Base-by-base conservation (phyloP, 2,113 vertebrate genomes). In the Cololabis saira region DNA sequence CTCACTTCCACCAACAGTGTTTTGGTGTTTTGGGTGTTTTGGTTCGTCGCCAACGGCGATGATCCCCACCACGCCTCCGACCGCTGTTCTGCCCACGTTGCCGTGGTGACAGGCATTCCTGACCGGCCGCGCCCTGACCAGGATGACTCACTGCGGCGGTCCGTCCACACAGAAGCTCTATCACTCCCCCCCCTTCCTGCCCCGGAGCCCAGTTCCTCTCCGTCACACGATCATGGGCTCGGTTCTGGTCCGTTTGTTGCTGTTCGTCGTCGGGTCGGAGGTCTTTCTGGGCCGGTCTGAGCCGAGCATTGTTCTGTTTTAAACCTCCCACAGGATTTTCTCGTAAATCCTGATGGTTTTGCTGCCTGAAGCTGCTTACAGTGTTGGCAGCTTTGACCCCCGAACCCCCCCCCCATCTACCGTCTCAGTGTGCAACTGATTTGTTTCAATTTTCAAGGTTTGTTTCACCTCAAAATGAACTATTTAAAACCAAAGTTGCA, bases 71-170 rank as follows among this genome's bases (percentile, higher is more conserved):
- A n/a, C 63, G 11, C 61, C 74, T 67, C 73, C 73, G 73, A 71
- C 81, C 79, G 44, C 87, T 37, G 71, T 16, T 58, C 62, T 72
- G 74, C 57, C 57, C 75, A 63, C 1, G 70, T 82, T 79, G 33
- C 83, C 24, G 64, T 78, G 73, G 85, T 52, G 58, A 75, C 81
- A 30, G 40, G 24, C 33, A 74, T 78, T 76, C 42, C 61, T 56
- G 41, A 40, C 54, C 10, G 9, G 62, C 82, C 89, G 54, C 89
- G 12, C 90, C 89, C 80, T 53, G 58, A n/a, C 19, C 41, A 61
- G 9, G 44, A 82, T 92, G 90, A 92, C 30, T 91, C 91, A 92
- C 18, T 45, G 54, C 69, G 51, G 77, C 5, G 69, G 60, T 64
- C 79, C 67, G 0, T 49, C 37, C 37, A 8, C 37, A 13, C 16